Base-by-base conservation (phyloP, 1,140 invertebrate genomes). In the Formica selysi region DNA sequence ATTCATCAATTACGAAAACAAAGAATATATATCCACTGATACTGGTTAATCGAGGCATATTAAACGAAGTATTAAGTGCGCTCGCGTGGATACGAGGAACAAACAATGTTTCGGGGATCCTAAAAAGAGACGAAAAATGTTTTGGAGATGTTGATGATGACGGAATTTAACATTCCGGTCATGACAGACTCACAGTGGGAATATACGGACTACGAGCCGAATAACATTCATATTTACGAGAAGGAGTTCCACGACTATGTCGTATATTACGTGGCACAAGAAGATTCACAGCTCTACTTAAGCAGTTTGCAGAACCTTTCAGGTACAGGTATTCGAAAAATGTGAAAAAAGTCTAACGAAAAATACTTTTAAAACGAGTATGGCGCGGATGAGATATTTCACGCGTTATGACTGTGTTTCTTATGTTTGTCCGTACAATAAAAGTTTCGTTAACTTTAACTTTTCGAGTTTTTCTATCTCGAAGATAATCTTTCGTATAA, bases 201-300 rank as follows among this genome's bases (percentile, higher is more conserved):
- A 76, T 85, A 86, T 16, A 54, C 88, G 16, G 94, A 95, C 26
- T 94, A 95, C 76, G 92, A 93, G 13, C 84, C 92, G 4, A 91
- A 62, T 26, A 92, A 91, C 62, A 91, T 95, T 48, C 88, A 92
- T 11, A 95, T 96, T 36, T 94, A 92, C 51, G 93, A 95, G 87
- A 94, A 90, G 48, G 85, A 94, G 51, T 89, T 91, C 44, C 85
- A 87, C 6, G 93, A 95, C 80, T 96, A 94, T 67, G 92, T 95
- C n/a, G 95, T 95, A 7, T 94, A 94, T 86, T 96, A 95, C 85
- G 90, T 93, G 5, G 92, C 71, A 38, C 70, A 73, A 48, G 79
- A 48, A 11, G 65, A 84, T 26, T 78, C 81, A 0, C 59, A 29
- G 10, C 22, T 62, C 2, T 61, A 64, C 5, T 38, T 71, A n/a